These are phyloP conservation scores for Chaetodon auriga DNA, from an alignment of 2,113 vertebrate genomes.

Conservation along the genomic window DNA sequence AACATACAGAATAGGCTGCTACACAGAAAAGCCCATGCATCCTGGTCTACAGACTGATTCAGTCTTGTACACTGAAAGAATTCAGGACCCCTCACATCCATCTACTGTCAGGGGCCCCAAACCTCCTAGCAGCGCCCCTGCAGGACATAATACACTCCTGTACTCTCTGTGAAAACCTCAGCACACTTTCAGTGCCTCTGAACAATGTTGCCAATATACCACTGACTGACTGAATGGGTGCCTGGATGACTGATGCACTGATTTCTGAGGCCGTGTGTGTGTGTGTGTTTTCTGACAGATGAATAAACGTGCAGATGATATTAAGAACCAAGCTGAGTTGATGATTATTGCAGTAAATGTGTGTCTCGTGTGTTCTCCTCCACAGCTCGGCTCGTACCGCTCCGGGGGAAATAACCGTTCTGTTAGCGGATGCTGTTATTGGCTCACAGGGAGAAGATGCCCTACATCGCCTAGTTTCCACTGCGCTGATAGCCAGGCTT, in stretches of 20 bases:
- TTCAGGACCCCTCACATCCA: constrained; percentile 38
- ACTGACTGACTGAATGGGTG: constrained; percentile 61
- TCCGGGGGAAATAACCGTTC: constrained; percentile 57
- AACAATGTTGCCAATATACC: constrained; percentile 69
- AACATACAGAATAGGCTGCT: not conserved
- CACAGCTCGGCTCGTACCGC: constrained; percentile 14
- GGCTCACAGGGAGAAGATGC: constrained; percentile 35
- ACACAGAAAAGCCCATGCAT: constrained; percentile 28
- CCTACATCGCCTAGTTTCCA: constrained; percentile 49
- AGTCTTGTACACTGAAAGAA: constrained; percentile 28
- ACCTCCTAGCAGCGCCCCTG: constrained; percentile 36
- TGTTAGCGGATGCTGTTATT: constrained; percentile 53
- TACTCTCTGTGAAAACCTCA: constrained; percentile 65
- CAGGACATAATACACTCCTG: constrained; percentile 26
- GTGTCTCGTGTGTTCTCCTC: constrained; percentile 27
- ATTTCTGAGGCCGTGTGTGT: constrained; percentile 46
- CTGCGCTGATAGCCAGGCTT: constrained; percentile 29
- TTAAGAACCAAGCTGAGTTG: constrained; percentile 41
- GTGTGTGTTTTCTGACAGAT: constrained; percentile 62
- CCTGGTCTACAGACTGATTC: constrained; percentile 38
- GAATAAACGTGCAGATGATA: constrained; percentile 76
- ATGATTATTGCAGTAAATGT: constrained; percentile 51
- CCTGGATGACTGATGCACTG: constrained; percentile 29
- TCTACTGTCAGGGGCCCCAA: constrained; percentile 20
- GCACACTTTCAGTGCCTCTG: constrained; percentile 75